A percentile compares a stretch with the other conserved stretches of the same genome.
phyloP scores from a whole-genome alignment of 2,888 invertebrate genomes.

The Anorthoa munda region DNA sequence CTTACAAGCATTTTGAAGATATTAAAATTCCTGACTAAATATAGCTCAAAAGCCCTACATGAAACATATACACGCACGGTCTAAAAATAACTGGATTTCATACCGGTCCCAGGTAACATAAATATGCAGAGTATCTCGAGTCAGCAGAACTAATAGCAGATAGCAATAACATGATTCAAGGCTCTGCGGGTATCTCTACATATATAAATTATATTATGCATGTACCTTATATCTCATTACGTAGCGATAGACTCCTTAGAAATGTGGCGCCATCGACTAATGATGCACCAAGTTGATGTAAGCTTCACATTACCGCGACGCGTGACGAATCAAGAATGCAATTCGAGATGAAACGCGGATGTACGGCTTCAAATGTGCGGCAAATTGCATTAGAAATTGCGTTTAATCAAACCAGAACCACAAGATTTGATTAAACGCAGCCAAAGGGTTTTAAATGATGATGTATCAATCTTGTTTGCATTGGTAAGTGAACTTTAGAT shows the following conservation, averaged over 20 bases:
- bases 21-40: constrained; percentile 32
- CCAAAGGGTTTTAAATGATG: background rate
- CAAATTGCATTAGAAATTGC: constrained; percentile 58
- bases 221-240: constrained; percentile 83
- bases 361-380: constrained; percentile 50
- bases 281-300: constrained; percentile 60
- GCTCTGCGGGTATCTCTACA: constrained; percentile 77
- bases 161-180: constrained; percentile 82
- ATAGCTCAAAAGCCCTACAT: constrained; percentile 24
- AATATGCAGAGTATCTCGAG: constrained; percentile 65
- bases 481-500: constrained; percentile 13
- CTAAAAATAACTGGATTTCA: constrained; percentile 59
- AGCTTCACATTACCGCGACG: constrained; percentile 57
- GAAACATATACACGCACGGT: constrained; percentile 21
- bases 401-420: constrained; percentile 41
- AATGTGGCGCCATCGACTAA: constrained; percentile 70
- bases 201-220: constrained; percentile 64
- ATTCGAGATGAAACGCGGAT: constrained; percentile 56
- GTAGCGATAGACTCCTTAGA: constrained; percentile 70
- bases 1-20: background rate
- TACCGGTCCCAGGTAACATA: constrained; percentile 55
- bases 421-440: constrained; percentile 4
- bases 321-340: constrained; percentile 69
- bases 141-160: constrained; percentile 74
- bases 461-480: constrained; percentile 35